Conservation (phyloP, 2,113 vertebrate species). For the Struthidea cinerea region DNA sequence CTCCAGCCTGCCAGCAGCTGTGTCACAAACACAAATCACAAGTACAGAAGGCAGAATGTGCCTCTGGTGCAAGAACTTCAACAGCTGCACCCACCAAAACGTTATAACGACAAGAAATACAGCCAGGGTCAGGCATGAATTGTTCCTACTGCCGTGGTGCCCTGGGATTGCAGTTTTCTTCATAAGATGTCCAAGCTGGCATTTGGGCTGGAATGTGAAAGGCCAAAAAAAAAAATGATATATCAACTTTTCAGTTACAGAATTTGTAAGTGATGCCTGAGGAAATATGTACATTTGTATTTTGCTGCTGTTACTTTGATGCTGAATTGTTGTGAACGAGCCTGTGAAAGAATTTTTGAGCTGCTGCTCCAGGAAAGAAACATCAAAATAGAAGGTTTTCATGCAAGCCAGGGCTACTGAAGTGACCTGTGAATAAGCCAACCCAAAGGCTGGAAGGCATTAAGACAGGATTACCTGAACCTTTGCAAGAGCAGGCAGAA, state of each 20-base stretch:
- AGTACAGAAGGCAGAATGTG: neutral
- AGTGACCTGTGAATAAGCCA: neutral
- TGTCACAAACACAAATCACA: neutral
- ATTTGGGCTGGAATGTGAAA: neutral
- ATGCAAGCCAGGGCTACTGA: neutral
- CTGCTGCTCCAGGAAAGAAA: neutral
- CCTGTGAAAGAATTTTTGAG: neutral
- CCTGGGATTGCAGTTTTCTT: neutral
- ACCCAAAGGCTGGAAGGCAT: neutral
- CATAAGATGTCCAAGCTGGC: neutral
- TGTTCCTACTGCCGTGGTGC: neutral
- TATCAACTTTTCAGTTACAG: neutral
- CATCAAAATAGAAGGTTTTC: neutral
- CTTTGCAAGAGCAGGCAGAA: neutral
- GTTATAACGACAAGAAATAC: neutral
- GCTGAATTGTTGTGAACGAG: neutral
- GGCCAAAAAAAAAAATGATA: neutral
- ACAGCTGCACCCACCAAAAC: neutral
- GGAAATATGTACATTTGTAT: neutral
- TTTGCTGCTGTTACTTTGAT: neutral
- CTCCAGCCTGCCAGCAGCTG: neutral
- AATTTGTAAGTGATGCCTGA: neutral
- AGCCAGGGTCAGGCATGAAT: accelerated
- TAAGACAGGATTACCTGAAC: neutral
- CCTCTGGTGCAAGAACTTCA: neutral